Evolutionary conservation across 2,888 invertebrate species (phyloP), one percentile per base, ranked within the genome.

Genomic region (Agriopis marginaria): DNA sequence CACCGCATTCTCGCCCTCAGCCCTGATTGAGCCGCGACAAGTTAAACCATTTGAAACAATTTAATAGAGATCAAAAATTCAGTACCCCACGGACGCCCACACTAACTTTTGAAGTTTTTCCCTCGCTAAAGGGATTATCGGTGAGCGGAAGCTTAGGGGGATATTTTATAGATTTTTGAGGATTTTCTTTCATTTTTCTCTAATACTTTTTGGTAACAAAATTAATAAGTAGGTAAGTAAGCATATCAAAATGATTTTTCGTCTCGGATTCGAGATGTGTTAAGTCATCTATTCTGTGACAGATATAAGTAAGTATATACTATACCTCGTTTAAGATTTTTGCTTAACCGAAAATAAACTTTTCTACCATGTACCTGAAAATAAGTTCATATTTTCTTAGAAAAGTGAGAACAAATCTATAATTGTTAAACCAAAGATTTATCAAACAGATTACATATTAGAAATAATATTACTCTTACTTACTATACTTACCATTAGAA

Each of bases 41-140:
- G 94, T 94, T 94, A 93, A 94, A 94, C 94, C 89, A 94, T 94
- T 94, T 94, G 94, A 94, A 94, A 94, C 94, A 94, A 94, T 94
- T 94, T 94, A 94, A 94, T 94, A 94, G 93, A 94, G 94, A 94
- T 94, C 94, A 94, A 94, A 93, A 93, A 94, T 93, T 91, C 88
- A 85, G 86, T 80, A 85, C 91, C 93, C 91, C 88, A 88, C 87
- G 78, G 69, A 79, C 86, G 86, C 92, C 90, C 91, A 91, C 91
- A 92, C 93, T 92, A 94, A 94, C 94, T 93, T 94, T 94, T 94
- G 94, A 94, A 94, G 94, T 93, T 93, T 92, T 93, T 93, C 91
- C 93, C 94, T 88, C 90, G 87, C 89, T 93, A 93, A 94, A 91
- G 91, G 92, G 92, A 94, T 94, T 94, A 93, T 88, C 90, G 91